These are phyloP conservation scores for Phataginus tetradactyla DNA, from an alignment of 2,797 vertebrate genomes.

Conservation along the genomic window DNA sequence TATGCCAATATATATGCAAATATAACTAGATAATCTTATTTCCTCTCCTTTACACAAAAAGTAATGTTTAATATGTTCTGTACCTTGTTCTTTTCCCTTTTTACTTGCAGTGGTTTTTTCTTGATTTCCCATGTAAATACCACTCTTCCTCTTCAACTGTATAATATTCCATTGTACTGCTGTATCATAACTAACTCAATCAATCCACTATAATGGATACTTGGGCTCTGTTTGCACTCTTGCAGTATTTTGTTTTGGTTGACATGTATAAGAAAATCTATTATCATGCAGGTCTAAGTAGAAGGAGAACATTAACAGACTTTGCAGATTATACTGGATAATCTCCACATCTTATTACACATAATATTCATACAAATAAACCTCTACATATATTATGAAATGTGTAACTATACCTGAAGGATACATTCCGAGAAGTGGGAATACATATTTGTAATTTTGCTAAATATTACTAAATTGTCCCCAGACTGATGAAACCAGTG, in stretches of 20 bases:
- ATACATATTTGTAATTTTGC: neutral
- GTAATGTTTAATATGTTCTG: neutral
- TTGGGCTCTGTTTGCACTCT: neutral
- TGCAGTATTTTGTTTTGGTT: neutral
- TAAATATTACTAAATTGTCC: neutral
- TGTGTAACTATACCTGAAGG: neutral
- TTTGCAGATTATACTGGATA: neutral
- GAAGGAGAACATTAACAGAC: neutral
- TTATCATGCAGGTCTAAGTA: neutral
- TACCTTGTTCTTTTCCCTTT: neutral
- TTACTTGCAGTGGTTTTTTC: neutral
- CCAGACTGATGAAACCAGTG: neutral
- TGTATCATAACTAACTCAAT: neutral
- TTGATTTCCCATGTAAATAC: neutral
- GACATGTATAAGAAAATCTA: neutral
- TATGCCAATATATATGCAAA: neutral
- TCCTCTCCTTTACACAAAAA: neutral
- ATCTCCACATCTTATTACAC: neutral
- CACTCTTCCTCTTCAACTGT: neutral
- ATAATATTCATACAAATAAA: neutral
- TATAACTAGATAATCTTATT: neutral
- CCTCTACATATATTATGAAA: neutral
- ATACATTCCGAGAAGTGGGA: neutral
- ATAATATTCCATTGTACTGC: neutral
- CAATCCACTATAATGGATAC: neutral